phyloP scores from a whole-genome alignment of 2,888 invertebrate genomes.

The Penaeus monodon region DNA sequence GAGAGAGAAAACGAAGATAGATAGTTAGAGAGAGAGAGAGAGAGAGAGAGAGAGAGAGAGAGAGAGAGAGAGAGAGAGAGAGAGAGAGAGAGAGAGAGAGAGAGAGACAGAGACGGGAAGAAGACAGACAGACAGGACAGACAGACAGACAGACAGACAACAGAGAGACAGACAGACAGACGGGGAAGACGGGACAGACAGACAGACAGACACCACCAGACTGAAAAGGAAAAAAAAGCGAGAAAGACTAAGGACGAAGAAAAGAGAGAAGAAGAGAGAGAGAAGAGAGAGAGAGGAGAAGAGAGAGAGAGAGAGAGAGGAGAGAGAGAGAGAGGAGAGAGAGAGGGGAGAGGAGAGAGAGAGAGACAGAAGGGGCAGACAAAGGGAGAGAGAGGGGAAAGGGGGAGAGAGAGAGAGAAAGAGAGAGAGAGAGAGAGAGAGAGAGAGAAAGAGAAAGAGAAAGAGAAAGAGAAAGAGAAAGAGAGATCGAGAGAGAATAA shows the following conservation, averaged over 20 bases:
- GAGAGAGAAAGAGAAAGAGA: background rate
- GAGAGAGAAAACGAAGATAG: background rate
- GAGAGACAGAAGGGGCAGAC: too few species aligned
- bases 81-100: too few species aligned
- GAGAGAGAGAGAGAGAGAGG: background rate
- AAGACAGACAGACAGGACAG: background rate
- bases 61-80: background rate
- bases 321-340: background rate
- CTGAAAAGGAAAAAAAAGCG: too few species aligned
- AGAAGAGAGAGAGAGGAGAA: background rate
- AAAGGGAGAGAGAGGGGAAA: too few species aligned
- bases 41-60: background rate
- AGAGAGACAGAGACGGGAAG: background rate
- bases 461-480: background rate
- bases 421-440: too few species aligned
- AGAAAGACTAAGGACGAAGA: too few species aligned
- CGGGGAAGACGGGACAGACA: too few species aligned
- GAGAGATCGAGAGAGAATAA: background rate
- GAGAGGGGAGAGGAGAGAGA: background rate
- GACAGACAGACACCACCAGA: fast-evolving
- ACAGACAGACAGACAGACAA: background rate
- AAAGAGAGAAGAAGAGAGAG: too few species aligned
- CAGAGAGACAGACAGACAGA: background rate
- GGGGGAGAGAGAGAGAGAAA: too few species aligned
- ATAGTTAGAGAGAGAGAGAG: background rate